phyloP scores from a whole-genome alignment of 2,888 invertebrate genomes.

The Drosophila greeni region DNA sequence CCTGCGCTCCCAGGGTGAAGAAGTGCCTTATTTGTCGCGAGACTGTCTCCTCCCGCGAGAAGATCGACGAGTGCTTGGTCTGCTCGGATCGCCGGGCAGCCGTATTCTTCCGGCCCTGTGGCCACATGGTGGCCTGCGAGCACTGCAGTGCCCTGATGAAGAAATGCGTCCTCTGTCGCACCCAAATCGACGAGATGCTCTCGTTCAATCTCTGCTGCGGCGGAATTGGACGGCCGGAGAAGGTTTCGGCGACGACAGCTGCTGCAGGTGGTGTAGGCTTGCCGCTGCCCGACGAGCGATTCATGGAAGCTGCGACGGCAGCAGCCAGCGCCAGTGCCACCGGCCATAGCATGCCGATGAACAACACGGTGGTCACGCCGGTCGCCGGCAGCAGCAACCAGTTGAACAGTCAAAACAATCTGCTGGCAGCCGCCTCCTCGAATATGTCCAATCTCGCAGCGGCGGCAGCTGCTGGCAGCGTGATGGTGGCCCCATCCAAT shows the following conservation, averaged over 20 bases:
- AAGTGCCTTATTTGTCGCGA: conserved; percentile 96
- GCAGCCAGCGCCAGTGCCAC: conserved; percentile 75
- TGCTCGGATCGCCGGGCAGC: conserved; percentile 96
- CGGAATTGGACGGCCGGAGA: conserved; percentile 77
- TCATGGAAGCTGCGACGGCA: conserved; percentile 46
- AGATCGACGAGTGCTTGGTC: conserved; percentile 97
- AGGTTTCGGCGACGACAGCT: conserved; percentile 60
- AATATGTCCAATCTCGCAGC: conserved; percentile 50
- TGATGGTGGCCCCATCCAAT: conserved; percentile 78
- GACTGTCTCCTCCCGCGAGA: conserved; percentile 87
- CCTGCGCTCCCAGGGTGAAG: conserved; percentile 93
- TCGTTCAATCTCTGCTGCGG: conserved; percentile 82
- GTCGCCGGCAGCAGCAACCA: conserved; percentile 70
- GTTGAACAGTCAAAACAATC: conserved; percentile 75
- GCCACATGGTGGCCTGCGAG: conserved; percentile 88
- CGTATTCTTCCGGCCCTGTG: conserved; percentile 95
- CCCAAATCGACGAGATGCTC: conserved; percentile 87
- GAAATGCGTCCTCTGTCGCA: conserved; percentile 96
- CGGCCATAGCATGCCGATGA: conserved; percentile 78
- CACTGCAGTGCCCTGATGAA: conserved; percentile 96
- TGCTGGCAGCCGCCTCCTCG: conserved; percentile 58
- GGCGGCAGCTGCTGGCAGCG: conserved; percentile 45
- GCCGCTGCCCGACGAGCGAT: conserved; percentile 61
- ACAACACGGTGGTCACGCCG: conserved; percentile 76
- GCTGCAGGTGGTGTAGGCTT: conserved; percentile 37